Conservation (phyloP, 2,113 vertebrate genomes). For the Recurvirostra avosetta region DNA sequence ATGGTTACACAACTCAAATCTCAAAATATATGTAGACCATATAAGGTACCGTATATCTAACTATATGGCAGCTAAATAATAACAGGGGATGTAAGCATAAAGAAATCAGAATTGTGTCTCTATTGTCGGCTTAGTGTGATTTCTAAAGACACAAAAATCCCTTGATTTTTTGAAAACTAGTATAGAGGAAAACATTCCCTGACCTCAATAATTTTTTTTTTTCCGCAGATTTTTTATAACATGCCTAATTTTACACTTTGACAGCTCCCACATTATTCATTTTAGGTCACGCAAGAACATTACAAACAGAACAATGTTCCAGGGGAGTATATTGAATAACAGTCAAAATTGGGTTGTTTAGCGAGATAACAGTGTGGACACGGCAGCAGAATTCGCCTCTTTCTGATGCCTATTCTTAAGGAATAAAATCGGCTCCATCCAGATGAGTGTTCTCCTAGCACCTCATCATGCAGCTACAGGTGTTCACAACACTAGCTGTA, state of each 20-base stretch:
- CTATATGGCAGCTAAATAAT: not conserved
- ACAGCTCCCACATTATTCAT: not conserved
- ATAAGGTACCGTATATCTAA: not conserved
- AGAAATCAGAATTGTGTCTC: not conserved
- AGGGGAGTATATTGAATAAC: not conserved
- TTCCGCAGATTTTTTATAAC: not conserved
- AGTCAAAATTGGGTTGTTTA: not conserved
- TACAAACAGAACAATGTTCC: not conserved
- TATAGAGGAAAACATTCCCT: not conserved
- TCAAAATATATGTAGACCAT: not conserved
- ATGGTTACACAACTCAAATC: not conserved
- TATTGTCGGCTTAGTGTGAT: not conserved
- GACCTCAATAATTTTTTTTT: not conserved
- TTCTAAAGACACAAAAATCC: not conserved
- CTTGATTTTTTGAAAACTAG: not conserved
- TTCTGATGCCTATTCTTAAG: not conserved
- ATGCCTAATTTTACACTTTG: not conserved
- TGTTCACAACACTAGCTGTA: not conserved
- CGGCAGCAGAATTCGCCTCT: not conserved
- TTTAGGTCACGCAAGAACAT: not conserved
- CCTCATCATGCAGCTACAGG: not conserved
- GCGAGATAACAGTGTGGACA: accelerated
- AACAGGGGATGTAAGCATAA: not conserved
- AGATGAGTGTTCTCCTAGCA: not conserved
- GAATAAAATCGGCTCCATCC: not conserved